Percentiles rank a stretch among this genome's conserved stretches.
Evolutionary conservation across 2,113 vertebrate species (phyloP).

Genomic region (Sebastes fasciatus): DNA sequence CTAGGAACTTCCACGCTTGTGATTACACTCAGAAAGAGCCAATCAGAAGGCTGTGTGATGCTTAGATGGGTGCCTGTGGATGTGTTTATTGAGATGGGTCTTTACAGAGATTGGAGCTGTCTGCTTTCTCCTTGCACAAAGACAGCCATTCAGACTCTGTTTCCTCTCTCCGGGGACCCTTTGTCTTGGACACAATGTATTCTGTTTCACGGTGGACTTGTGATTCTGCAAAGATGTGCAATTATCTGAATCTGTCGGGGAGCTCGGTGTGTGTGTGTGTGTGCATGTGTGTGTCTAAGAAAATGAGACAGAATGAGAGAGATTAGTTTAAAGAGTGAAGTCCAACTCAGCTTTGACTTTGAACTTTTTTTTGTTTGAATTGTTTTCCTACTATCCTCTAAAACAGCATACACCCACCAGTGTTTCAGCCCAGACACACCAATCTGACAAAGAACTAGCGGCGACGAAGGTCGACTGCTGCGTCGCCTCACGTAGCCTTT

Average conservation of each 20-base stretch:
- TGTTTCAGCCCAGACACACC: too few species aligned
- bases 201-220: slow-evolving; percentile 54
- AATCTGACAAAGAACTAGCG: too few species aligned
- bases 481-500: too few species aligned
- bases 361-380: slow-evolving; percentile 23
- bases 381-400: not conserved
- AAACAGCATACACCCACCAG: not conserved
- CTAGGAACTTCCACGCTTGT: slow-evolving; percentile 33
- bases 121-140: slow-evolving; percentile 42
- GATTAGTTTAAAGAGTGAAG: slow-evolving; percentile 37
- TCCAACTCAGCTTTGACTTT: slow-evolving; percentile 28
- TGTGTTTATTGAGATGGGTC: slow-evolving; percentile 65
- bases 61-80: slow-evolving; percentile 31
- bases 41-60: slow-evolving; percentile 49
- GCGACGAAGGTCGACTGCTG: too few species aligned
- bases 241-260: slow-evolving; percentile 51
- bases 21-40: slow-evolving; percentile 54
- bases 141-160: slow-evolving; percentile 36
- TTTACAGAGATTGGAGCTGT: slow-evolving; percentile 61
- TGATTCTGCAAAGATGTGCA: slow-evolving; percentile 56
- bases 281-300: slow-evolving; percentile 2
- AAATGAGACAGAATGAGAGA: slow-evolving; percentile 21
- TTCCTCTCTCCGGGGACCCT: slow-evolving; percentile 55
- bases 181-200: slow-evolving; percentile 67
- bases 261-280: slow-evolving; percentile 9